Evolutionary conservation across 2,888 invertebrate species (phyloP).

Genomic region (Tenthredo scrophulariae): DNA sequence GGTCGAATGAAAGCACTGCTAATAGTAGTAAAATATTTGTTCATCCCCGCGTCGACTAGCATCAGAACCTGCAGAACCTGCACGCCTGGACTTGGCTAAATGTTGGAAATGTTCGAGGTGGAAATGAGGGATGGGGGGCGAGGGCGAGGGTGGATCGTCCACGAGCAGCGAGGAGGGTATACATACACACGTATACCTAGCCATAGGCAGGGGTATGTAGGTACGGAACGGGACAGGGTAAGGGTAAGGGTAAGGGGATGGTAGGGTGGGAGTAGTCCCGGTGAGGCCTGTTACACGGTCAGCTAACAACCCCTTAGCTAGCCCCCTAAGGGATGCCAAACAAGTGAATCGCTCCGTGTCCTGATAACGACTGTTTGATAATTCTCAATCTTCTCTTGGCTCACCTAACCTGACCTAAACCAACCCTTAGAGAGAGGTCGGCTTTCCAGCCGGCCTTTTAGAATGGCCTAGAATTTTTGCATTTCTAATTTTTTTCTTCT

Average conservation of each 20-base stretch:
- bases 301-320: slow-evolving; percentile 74
- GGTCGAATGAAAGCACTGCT: slow-evolving; percentile 56
- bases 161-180: slow-evolving; percentile 10
- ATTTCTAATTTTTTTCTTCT: too few species aligned
- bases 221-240: slow-evolving; percentile 23
- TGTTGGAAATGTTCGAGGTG: slow-evolving; percentile 53
- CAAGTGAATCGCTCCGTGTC: slow-evolving; percentile 64
- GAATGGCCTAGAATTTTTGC: too few species aligned
- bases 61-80: background rate
- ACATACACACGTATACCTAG: background rate
- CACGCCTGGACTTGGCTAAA: slow-evolving; percentile 55
- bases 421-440: slow-evolving; percentile 5
- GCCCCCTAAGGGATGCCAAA: slow-evolving; percentile 67
- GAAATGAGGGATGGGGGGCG: slow-evolving; percentile 45
- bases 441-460: too few species aligned
- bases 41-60: slow-evolving; percentile 52
- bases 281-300: slow-evolving; percentile 74
- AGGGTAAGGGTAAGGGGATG: slow-evolving; percentile 47
- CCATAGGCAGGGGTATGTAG: background rate
- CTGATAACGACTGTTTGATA: slow-evolving; percentile 71
- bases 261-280: slow-evolving; percentile 65
- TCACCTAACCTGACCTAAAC: slow-evolving; percentile 38
- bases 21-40: slow-evolving; percentile 63
- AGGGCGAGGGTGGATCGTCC: slow-evolving; percentile 27
- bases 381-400: slow-evolving; percentile 58